Evolutionary conservation across 2,113 vertebrate genomes (phyloP).

Genomic region (Plecturocebus donacophilus): DNA sequence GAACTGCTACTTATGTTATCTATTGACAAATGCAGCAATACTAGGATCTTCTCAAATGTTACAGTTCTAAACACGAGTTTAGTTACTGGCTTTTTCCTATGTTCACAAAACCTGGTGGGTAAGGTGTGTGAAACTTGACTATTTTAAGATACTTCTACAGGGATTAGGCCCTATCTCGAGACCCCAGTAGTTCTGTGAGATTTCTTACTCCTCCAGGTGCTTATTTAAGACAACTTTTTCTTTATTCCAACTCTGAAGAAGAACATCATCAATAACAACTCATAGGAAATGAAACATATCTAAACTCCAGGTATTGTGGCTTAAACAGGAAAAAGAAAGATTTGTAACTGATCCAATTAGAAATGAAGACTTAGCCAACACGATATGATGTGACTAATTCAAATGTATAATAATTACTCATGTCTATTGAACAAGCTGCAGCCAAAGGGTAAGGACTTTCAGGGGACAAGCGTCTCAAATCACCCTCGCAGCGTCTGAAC

Average conservation of each 20-base stretch:
- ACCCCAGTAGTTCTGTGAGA: background rate
- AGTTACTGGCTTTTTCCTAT: background rate
- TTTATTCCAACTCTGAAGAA: background rate
- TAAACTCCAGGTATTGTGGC: background rate
- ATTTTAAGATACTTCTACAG: background rate
- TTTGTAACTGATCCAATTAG: conserved; percentile 34
- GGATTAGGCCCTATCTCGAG: background rate
- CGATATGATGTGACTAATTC: background rate
- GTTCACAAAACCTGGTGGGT: background rate
- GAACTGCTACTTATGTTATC: no score
- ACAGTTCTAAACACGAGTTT: background rate
- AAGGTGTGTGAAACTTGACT: background rate
- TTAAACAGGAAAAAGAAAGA: background rate
- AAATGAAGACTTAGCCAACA: background rate
- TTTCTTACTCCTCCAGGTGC: background rate
- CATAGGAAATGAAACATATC: conserved; percentile 19
- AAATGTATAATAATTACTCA: background rate
- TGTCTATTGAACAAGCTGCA: background rate
- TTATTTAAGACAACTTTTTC: conserved; percentile 24
- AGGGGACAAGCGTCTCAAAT: background rate
- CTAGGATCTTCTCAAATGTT: background rate
- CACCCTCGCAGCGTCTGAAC: background rate
- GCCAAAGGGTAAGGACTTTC: background rate
- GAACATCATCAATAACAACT: background rate
- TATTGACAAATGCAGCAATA: background rate